Conservation (phyloP, 2,797 vertebrate genomes). For the Onychomys torridus region DNA sequence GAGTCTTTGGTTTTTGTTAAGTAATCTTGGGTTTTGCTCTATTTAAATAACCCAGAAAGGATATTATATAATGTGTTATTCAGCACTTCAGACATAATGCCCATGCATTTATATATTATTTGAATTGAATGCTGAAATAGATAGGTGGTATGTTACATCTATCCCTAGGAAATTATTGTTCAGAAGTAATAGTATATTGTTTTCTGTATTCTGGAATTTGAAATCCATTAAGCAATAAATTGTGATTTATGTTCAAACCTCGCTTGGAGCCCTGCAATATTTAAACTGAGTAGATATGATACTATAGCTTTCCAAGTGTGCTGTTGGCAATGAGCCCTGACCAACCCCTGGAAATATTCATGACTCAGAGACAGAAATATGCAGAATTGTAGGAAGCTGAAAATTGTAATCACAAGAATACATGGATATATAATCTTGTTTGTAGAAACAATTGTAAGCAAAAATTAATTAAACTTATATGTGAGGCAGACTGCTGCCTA, state of each 20-base stretch:
- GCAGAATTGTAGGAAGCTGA: slow-evolving; percentile 44
- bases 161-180: slow-evolving; percentile 51
- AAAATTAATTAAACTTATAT: slow-evolving; percentile 49
- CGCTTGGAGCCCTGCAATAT: not conserved
- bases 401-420: slow-evolving; percentile 32
- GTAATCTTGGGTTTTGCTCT: slow-evolving; percentile 3
- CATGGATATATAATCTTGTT: slow-evolving; percentile 27
- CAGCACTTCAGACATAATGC: not conserved
- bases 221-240: slow-evolving; percentile 65
- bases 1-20: not conserved
- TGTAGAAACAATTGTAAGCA: slow-evolving; percentile 50
- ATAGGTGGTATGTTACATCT: not conserved
- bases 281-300: slow-evolving; percentile 51
- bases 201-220: slow-evolving; percentile 52
- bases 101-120: not conserved
- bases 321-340: slow-evolving; percentile 22
- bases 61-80: not conserved
- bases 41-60: not conserved
- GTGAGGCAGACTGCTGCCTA: not conserved
- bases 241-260: slow-evolving; percentile 14
- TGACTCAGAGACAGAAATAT: slow-evolving; percentile 25
- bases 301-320: slow-evolving; percentile 8
- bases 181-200: slow-evolving; percentile 34
- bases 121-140: slow-evolving; percentile 62
- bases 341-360: slow-evolving; percentile 46